Conservation (phyloP, 2,113 vertebrate genomes). For the Myrmecophaga tridactyla region DNA sequence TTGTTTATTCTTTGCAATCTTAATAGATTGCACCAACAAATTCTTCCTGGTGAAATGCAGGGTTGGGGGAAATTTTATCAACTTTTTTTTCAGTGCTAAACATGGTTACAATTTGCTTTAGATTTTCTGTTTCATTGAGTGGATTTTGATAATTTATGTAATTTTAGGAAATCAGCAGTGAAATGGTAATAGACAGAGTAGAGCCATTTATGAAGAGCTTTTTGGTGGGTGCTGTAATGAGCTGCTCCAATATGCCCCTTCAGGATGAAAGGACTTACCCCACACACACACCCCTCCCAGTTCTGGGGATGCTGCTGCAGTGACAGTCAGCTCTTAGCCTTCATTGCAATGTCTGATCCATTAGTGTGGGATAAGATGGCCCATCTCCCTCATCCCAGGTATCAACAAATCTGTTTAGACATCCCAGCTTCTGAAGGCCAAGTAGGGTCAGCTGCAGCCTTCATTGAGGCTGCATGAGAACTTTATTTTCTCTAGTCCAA, state of each 20-base stretch:
- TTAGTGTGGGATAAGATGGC: background rate
- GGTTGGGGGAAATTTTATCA: background rate
- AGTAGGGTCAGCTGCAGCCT: rapidly evolving
- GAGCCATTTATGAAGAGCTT: background rate
- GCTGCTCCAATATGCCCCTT: too few relatives aligned
- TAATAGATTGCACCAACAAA: background rate
- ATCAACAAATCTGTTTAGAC: background rate
- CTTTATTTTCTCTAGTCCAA: background rate
- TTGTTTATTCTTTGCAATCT: background rate
- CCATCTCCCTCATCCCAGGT: rapidly evolving
- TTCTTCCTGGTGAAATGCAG: background rate
- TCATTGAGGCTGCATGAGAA: background rate
- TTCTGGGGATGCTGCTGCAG: too few relatives aligned
- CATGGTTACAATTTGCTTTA: background rate
- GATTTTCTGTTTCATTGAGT: background rate
- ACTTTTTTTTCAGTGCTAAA: background rate
- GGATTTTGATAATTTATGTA: background rate
- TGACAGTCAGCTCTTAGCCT: background rate
- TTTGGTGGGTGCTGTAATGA: too few relatives aligned
- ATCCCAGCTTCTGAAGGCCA: background rate
- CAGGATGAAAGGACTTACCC: background rate
- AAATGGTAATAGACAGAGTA: background rate
- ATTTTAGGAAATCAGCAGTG: background rate
- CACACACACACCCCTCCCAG: too few relatives aligned
- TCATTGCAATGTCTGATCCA: background rate